Percentiles rank a stretch among this genome's conserved stretches.
Evolutionary conservation across 2,113 vertebrate species (phyloP).

Genomic region (Lota lota): DNA sequence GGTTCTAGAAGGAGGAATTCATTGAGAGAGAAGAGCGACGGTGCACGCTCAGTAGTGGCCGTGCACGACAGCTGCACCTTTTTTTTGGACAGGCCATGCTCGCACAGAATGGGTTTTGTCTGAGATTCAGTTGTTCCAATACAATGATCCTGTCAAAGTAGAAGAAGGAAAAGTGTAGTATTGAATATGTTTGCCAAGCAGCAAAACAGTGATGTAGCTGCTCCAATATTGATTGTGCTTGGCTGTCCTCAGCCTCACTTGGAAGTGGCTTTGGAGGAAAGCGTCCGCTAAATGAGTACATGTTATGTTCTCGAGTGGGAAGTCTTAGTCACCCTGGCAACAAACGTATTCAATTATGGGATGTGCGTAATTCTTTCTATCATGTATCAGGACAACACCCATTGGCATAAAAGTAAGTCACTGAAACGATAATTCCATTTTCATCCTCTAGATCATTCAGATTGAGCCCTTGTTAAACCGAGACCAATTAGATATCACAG

Average conservation of each 20-base stretch:
- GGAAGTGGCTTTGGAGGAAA: too few species aligned
- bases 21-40: slow-evolving; percentile 1
- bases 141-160: too few species aligned
- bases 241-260: too few species aligned
- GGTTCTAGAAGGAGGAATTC: slow-evolving; percentile 15
- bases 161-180: too few species aligned
- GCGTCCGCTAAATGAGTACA: slow-evolving; percentile 12
- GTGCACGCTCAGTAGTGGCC: neutral
- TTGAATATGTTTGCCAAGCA: too few species aligned
- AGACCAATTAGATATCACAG: slow-evolving; percentile 1
- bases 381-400: slow-evolving; percentile 50
- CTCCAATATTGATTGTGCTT: slow-evolving; percentile 17
- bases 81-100: too few species aligned
- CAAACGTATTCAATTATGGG: slow-evolving; percentile 49
- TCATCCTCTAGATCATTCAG: slow-evolving; percentile 38
- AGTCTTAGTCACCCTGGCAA: slow-evolving; percentile 45
- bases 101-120: too few species aligned
- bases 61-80: too few species aligned
- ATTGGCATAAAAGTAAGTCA: slow-evolving; percentile 43
- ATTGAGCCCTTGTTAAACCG: slow-evolving; percentile 27
- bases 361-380: slow-evolving; percentile 29
- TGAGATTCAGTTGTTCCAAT: too few species aligned
- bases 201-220: too few species aligned
- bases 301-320: slow-evolving; percentile 20
- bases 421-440: slow-evolving; percentile 21